These are phyloP conservation scores for Drosophila quinaria DNA, from an alignment of 2,888 invertebrate species.

Conservation along the genomic window DNA sequence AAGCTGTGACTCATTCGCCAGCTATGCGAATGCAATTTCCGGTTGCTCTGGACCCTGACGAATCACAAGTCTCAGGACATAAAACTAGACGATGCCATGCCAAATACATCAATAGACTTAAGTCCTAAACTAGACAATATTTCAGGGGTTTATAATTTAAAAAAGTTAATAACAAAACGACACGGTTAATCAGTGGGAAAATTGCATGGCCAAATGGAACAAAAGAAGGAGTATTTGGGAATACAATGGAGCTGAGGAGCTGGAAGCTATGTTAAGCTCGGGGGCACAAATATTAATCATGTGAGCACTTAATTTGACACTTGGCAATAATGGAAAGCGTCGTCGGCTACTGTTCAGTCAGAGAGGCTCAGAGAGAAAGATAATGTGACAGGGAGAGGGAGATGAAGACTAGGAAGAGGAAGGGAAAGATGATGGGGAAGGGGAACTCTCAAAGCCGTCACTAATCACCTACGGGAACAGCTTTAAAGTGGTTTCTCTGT, in stretches of 20 bases:
- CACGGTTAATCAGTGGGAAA: constrained; percentile 75
- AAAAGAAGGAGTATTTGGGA: constrained; percentile 10
- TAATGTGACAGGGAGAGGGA: neutral
- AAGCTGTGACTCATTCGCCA: constrained; percentile 52
- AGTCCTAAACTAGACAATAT: constrained; percentile 56
- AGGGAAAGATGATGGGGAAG: neutral
- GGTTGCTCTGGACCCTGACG: constrained; percentile 32
- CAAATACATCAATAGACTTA: constrained; percentile 58
- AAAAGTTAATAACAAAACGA: constrained; percentile 77
- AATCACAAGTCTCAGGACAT: constrained; percentile 65
- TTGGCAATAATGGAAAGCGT: constrained; percentile 78
- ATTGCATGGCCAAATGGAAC: constrained; percentile 60
- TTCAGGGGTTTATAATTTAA: constrained; percentile 58
- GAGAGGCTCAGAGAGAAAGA: neutral
- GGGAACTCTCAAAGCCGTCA: constrained; percentile 53
- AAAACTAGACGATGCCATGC: constrained; percentile 36
- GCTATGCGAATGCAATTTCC: constrained; percentile 64
- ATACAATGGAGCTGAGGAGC: constrained; percentile 35
- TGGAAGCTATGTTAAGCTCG: constrained; percentile 8
- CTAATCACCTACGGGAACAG: constrained; percentile 76
- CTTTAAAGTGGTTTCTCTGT: constrained; percentile 74
- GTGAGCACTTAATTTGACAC: constrained; percentile 80
- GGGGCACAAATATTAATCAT: constrained; percentile 70
- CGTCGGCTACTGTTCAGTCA: constrained; percentile 44
- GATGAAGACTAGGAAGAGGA: neutral